Base-by-base conservation (phyloP, 1,140 invertebrate genomes). In the Drusus annulatus region DNA sequence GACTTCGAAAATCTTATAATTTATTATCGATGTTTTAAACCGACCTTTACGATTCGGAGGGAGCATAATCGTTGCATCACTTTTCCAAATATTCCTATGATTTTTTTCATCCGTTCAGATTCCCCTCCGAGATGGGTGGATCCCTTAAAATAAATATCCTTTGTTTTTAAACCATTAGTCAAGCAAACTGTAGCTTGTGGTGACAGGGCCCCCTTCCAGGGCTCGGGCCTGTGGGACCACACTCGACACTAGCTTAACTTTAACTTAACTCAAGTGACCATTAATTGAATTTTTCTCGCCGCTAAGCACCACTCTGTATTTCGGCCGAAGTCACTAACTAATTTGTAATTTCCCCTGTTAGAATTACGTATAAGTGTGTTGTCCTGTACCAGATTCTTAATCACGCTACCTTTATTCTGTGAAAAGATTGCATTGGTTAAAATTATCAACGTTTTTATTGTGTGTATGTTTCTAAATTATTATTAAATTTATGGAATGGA, bases 161-260 rank as follows among this genome's bases (percentile, higher is more conserved):
- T 68, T 68, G 63, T 68, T 68, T 68, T 68, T 36, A 68, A 68
- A 68, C 63, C 63, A 68, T 68, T 68, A 68, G 63, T 68, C 63
- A 68, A 68, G 63, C 31, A 68, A 68, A 68, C 63, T 68, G 63
- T 50, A 17, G 63, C 63, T 68, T 68, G 63, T 50, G 63, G 63
- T n/a, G 63, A 68, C 63, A 68, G 63, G 28, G 63, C 63, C 28
- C 63, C 15, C 28, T n/a, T n/a, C 63, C 28, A 31, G 3, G 0
- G 21, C 15, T 25, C 0, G 21, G 60, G 4, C 21, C 60, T 25
- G 19, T 36, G 31, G 31, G 31, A 36, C 31, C 31, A 36, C 31
- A 36, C 31, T 36, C 31, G 31, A 36, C 31, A 36, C 31, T 36
- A 3, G 31, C 31, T 36, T 36, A 36, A 36, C 31, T 36, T 36